phyloP scores from a whole-genome alignment of 2,888 invertebrate genomes.

The Cryptophagus acutangulus region DNA sequence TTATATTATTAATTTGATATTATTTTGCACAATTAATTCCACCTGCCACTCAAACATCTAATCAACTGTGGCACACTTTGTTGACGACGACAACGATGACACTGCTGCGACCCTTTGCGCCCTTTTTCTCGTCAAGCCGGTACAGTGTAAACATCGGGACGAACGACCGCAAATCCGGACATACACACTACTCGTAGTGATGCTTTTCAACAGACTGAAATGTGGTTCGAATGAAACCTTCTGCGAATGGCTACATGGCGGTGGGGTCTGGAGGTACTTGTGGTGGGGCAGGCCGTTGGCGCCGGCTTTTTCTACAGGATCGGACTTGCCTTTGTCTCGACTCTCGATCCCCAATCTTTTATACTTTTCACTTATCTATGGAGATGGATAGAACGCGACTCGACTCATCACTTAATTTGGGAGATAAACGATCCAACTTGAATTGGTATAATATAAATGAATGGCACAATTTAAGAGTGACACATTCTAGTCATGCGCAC shows the following conservation, averaged over 20 bases:
- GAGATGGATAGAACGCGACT: too few species aligned
- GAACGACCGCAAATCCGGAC: too few species aligned
- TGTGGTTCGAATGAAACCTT: slow-evolving; percentile 2
- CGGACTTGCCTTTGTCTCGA: too few species aligned
- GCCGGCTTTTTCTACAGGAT: slow-evolving; percentile 4
- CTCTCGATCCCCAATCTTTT: too few species aligned
- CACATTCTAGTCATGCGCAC: too few species aligned
- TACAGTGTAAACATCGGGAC: slow-evolving; percentile 1
- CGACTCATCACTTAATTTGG: too few species aligned
- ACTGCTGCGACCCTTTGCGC: neutral
- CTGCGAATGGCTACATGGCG: neutral
- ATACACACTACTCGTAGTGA: neutral
- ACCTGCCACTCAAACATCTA: slow-evolving; percentile 3
- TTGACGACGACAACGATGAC: neutral
- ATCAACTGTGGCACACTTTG: slow-evolving; percentile 2
- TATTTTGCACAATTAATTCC: neutral
- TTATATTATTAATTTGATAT: neutral
- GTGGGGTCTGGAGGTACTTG: slow-evolving; percentile 4
- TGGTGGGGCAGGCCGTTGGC: slow-evolving; percentile 5
- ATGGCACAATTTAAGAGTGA: too few species aligned
- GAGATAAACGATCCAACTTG: too few species aligned
- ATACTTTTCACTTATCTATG: too few species aligned
- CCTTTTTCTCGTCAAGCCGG: neutral
- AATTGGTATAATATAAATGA: too few species aligned
- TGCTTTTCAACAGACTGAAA: neutral